Base-by-base conservation (phyloP, 2,797 vertebrate species). In the Sitta carolinensis region DNA sequence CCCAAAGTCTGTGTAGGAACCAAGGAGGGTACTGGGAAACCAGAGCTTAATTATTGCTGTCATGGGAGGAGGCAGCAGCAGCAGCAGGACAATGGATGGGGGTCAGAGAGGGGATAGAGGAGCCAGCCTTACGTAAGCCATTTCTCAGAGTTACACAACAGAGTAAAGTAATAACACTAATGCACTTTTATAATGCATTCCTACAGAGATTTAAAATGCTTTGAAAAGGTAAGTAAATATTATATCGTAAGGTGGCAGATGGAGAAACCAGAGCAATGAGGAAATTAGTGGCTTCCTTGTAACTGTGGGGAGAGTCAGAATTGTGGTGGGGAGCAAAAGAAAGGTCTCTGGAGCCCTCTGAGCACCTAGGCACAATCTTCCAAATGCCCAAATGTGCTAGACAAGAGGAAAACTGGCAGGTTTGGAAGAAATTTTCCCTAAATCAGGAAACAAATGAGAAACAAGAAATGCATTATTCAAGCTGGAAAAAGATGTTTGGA, bases 91-190 rank as follows among this genome's bases (percentile, higher is more conserved):
- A 95, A 69, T 61, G 88, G 69, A 67, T 82, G 50, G 57, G 69
- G 42, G 59, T 91, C 88, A 90, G 83, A 55, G 48, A 87, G 58
- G 54, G 38, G 73, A 81, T 82, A 93, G 91, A 87, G 50, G 57
- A 91, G 20, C 27, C 8, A 3, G 66, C 43, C 67, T 87, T 95
- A 81, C 0, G 0, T 96, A 94, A 95, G 64, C 19, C 77, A 66
- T 87, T 42, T 90, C 89, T 77, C 84, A 48, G 79, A 95, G 69
- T 95, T 97, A 88, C 79, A 79, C 89, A 95, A 78, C 0, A 0
- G 57, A 86, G 79, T 95, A 93, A 43, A 97, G 94, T 83, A 92
- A 80, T 89, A 91, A 87, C 59, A 83, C 50, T 90, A 93, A 94
- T 90, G 91, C 77, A 84, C 50, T 93, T 93, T 23, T 73, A 72